phyloP scores from a whole-genome alignment of 1,140 invertebrate species.

The Amyelois transitella region DNA sequence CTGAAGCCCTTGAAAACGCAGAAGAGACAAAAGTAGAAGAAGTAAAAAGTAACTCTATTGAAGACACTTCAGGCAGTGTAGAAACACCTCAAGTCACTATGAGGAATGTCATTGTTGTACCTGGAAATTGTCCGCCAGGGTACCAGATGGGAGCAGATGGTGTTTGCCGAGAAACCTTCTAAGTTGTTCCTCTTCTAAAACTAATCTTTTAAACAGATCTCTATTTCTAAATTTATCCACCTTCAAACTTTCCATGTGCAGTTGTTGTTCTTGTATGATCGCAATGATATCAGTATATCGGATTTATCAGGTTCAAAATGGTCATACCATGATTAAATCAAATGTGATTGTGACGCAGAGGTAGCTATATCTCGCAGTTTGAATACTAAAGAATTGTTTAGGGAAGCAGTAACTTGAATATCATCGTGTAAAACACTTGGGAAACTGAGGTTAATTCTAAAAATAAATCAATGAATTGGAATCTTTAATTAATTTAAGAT shows the following conservation, averaged over 20 bases:
- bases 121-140: conserved; percentile 51
- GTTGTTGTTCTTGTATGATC: background rate
- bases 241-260: background rate
- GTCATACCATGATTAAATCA: background rate
- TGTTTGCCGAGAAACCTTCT: conserved; percentile 50
- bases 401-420: background rate
- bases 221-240: background rate
- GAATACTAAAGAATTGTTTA: background rate
- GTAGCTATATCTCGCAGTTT: background rate
- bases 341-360: background rate
- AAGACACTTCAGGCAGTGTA: conserved; percentile 24
- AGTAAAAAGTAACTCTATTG: conserved; percentile 16
- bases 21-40: conserved; percentile 13
- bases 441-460: too few relatives aligned
- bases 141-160: conserved; percentile 43
- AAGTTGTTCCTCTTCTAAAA: conserved; percentile 10
- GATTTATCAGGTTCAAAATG: too few relatives aligned
- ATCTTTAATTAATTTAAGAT: too few relatives aligned
- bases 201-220: background rate
- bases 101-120: conserved; percentile 44
- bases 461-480: too few relatives aligned
- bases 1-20: conserved; percentile 14
- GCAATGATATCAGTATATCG: too few relatives aligned
- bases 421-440: too few relatives aligned
- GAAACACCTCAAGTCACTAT: conserved; percentile 14